Evolutionary conservation across 2,797 vertebrate species (phyloP), one percentile per base, ranked within the genome.

Genomic region (Acrossocheilus fasciatus): DNA sequence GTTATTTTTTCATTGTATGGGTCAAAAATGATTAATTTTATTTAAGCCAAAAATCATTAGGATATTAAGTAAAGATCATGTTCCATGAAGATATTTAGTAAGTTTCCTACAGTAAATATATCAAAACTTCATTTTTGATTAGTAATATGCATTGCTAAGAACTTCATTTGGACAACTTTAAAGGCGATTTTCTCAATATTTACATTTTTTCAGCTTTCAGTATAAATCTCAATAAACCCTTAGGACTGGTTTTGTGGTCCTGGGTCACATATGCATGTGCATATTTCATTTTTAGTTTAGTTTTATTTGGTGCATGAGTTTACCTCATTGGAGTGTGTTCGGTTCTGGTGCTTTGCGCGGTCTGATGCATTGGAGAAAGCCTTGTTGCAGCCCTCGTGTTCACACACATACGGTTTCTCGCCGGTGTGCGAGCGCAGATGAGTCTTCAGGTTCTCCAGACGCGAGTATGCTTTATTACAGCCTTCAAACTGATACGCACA

Each of bases 311-410:
- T 72, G 18, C 47, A 47, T 17, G 68, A 10, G 14, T 85, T 50
- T 94, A 97, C 97, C 96, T 97, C 96, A 1, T 97, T 99, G 91
- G 98, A 99, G 94, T 99, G 98, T 83, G 98, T 99, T 89, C 98
- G 94, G 93, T 99, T 99, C 88, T 99, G 98, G 90, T 99, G 98
- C 93, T 99, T 99, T 93, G 98, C 98, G 0, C 98, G 95, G 93
- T 99, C 98, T 0, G 98, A 99, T 66, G 98, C 98, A 0, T 99
- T 99, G 91, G 98, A 99, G 90, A 99, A 99, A 87, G 98, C 98
- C 84, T 99, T 99, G 91, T 97, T 99, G 94, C 98, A 99, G 66
- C 97, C 98, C 92, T 99, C 98, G 0, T 99, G 98, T 86, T 99
- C 98, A n/a, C 98, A 99, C 90, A 98, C 97, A 0, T 99, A 99